Evolutionary conservation across 2,888 invertebrate species (phyloP), one percentile per base, ranked within the genome.

Genomic region (Spodoptera littoralis): DNA sequence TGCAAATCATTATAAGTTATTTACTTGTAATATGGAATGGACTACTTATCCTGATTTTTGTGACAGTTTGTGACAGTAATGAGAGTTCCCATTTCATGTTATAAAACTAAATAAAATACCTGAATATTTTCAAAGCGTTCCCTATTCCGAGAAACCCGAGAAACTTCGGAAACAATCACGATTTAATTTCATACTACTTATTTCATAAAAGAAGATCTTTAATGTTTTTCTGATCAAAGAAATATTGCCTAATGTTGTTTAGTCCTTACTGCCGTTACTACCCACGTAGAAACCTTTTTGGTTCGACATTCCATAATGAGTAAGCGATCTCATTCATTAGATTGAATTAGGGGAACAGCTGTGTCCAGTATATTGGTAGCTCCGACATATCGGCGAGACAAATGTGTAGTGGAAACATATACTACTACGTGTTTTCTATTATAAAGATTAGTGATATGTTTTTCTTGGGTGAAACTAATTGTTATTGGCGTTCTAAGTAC

Each of bases 281-380:
- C 43, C 55, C 51, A 64, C 57, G 57, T 65, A 60, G 45, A 42
- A 74, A 47, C 58, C 57, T 60, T 65, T 73, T 55, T 18, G 60
- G 44, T 56, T 42, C 64, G 46, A 42, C 60, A 13, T 60, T 60
- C 60, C 45, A 65, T 60, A 59, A 52, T 69, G 71, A 74, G 56
- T 48, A 52, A 61, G 59, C 76, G 79, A 77, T 67, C 69, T 77
- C 78, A 78, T 84, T 84, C 75, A 83, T 85, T 81, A 82, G 60
- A 53, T 57, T 44, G 65, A 62, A 70, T 71, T 70, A 76, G 77
- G 65, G 60, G 68, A 78, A 65, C 78, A 69, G 58, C 72, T 76
- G 77, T 67, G 70, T 64, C 58, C 65, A 52, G 58, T 68, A 50
- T 46, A 55, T 62, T 60, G 41, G 46, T 63, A 70, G 53, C 30